Evolutionary conservation across 2,113 vertebrate species (phyloP), one percentile per base, ranked within the genome.

Genomic region (Numida meleagris): DNA sequence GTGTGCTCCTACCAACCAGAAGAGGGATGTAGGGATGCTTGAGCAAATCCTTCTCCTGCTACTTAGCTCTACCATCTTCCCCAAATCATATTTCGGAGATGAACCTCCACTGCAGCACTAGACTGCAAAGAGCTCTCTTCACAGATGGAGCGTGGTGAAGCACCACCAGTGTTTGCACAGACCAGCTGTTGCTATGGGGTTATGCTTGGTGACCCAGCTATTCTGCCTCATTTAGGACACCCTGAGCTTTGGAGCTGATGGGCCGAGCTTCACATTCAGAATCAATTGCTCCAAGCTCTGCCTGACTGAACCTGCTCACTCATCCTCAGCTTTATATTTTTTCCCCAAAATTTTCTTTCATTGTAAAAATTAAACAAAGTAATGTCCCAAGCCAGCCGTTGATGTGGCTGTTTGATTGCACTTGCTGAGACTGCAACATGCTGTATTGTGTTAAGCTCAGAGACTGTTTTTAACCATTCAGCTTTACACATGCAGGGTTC

Each of bases 161-260:
- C 31, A 38, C 11, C 6, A 1, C 21, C 16, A 14, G 9, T 23
- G 40, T 46, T 77, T 0, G 4, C 8, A 29, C 14, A 48, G 27
- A 4, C 14, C 0, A 1, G 14, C 2, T 0, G 0, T 42, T 53
- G 20, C 51, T 34, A 10, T 10, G 14, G 18, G 45, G 5, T 61
- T 38, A 12, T 25, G 24, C 55, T 57, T 71, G 57, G 6, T 25
- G 58, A 10, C 14, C 59, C 9, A 40, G 4, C 4, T 40, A 12
- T 57, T 59, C 51, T 86, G 6, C 15, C 27, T 67, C 61, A 46
- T 63, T 80, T 59, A 66, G 55, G 36, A 21, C 10, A 45, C 2
- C 9, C 9, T 5, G 31, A 6, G 40, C 25, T 82, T 70, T 51
- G 21, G 20, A 82, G 53, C 0, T 27, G 27, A 10, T 31, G 10